Evolutionary conservation across 2,888 invertebrate genomes (phyloP).

Genomic region (Neoitamus cyanurus): DNA sequence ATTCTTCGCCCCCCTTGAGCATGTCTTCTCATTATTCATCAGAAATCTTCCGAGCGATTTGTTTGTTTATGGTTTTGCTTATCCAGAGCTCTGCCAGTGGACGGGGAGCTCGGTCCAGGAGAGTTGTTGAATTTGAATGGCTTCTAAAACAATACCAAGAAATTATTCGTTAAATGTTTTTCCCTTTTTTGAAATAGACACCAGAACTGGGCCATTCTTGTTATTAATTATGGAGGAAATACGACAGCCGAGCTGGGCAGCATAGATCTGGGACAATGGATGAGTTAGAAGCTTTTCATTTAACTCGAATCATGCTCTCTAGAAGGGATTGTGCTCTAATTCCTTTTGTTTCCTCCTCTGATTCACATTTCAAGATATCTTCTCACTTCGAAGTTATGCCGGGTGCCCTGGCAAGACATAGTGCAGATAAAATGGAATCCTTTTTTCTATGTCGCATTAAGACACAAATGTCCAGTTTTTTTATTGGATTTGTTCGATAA

Average conservation of each 20-base stretch:
- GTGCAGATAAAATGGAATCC: not conserved
- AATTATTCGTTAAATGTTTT: constrained; percentile 19
- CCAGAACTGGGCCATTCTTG: not conserved
- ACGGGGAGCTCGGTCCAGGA: not conserved
- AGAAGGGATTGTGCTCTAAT: not conserved
- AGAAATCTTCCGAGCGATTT: not conserved
- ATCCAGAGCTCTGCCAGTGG: not conserved
- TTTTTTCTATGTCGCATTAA: no score
- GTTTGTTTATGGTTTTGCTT: not conserved
- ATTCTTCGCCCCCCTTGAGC: not conserved
- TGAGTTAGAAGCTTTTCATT: not conserved
- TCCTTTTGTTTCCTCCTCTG: not conserved
- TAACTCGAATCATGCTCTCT: not conserved
- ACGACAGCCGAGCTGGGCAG: not conserved
- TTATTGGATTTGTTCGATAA: no score
- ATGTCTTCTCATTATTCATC: not conserved
- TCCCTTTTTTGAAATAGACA: not conserved
- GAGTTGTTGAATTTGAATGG: not conserved
- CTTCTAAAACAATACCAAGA: not conserved
- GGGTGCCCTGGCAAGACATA: no score
- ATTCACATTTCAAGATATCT: not conserved
- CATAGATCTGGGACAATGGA: not conserved
- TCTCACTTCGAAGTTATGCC: not conserved
- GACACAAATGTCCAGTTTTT: no score
- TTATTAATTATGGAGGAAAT: constrained; percentile 7